Evolutionary conservation across 2,888 invertebrate species (phyloP), one percentile per base, ranked within the genome.

Genomic region (Conistra vaccinii): DNA sequence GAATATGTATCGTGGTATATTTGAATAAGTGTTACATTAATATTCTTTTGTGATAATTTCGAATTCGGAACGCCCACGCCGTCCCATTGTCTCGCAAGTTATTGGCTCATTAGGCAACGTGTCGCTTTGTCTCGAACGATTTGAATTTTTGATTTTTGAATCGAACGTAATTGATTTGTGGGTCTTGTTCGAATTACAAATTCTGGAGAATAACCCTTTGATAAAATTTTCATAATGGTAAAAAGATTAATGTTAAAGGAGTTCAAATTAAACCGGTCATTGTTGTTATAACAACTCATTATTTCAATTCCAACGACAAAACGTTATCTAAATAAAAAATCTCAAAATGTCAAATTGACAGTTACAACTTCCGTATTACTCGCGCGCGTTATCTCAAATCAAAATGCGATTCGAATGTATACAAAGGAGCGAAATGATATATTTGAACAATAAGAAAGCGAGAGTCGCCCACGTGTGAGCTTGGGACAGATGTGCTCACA

Each of bases 1-100:
- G 95, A 95, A 95, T 95, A 95, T 95, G 94, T 94, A 95, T 94
- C 94, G 91, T 88, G 91, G 90, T 92, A 87, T 95, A 96, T 96
- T 96, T 96, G 96, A 96, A 96, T 96, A 95, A 96, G 95, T 95
- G 96, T 94, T 92, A 93, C 96, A 95, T 96, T 95, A 96, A 95
- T 96, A 96, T 96, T 96, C 96, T 95, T 96, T 95, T 95, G 95
- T 95, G 95, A 94, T 95, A 95, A 95, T 95, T 94, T 94, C 89
- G 94, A 94, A 93, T 95, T 95, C 92, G 92, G 92, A 92, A 93
- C 95, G 94, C 96, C 96, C 93, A 95, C 96, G 92, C 91, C 89
- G 92, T 89, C 91, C 95, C 93, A 96, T 96, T 96, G 96, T 96
- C 94, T 95, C 91, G 91, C 92, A 93, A 95, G 95, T 96, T 96